Evolutionary conservation across 37 sponge, comb jelly and placozoan genomes (phyloP), one percentile per base, ranked within the genome.

Genomic region (Lycopodina hypogea): DNA sequence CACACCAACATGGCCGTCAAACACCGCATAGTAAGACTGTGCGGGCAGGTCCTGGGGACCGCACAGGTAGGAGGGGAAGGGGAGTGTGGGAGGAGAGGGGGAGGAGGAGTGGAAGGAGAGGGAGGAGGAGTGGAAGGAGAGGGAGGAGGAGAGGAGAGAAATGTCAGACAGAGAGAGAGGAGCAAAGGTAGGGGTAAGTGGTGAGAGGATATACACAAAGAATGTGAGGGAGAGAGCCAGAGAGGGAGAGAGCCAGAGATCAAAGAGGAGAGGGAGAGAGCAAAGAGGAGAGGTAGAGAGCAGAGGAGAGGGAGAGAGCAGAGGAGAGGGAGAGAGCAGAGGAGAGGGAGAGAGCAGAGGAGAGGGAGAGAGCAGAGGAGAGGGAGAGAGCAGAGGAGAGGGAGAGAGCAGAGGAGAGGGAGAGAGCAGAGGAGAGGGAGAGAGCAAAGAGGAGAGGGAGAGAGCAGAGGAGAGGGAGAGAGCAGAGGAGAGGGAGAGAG

Each of bases 1-100:
- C 1, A 85, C 78, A 18, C 96, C 99, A 15, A 92, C 85, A 62
- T 98, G 99, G 42, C 99, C 99, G 81, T 98, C 99, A 72, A 83
- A 98, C 66, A 98, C 96, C 40, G 81, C 92, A 67, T 81, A 95
- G 74, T 79, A 91, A 0, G 90, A 52, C 74, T 92, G 89, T 36
- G 67, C 71, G 0, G 81, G 82, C 19, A 41, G 32, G 34, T 72
- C 91, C 91, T 90, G 55, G n/a, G 18, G 15, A 59, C n/a, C 60
- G 30, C 66, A 65, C 4, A 65, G 34, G 4, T 14, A 7, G 4
- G 30, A 33, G 18, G 11, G 30, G 30, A 65, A 33, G 18, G 30
- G 30, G 18, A 65, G 30, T 32, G 18, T 32, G 9, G 18, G 30
- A 30, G 4, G 9, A 4, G 9, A 9, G 9, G 48, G 48, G 9